phyloP scores from a whole-genome alignment of 92 coral and sea anemone genomes.

The Paragorgia papillata region DNA sequence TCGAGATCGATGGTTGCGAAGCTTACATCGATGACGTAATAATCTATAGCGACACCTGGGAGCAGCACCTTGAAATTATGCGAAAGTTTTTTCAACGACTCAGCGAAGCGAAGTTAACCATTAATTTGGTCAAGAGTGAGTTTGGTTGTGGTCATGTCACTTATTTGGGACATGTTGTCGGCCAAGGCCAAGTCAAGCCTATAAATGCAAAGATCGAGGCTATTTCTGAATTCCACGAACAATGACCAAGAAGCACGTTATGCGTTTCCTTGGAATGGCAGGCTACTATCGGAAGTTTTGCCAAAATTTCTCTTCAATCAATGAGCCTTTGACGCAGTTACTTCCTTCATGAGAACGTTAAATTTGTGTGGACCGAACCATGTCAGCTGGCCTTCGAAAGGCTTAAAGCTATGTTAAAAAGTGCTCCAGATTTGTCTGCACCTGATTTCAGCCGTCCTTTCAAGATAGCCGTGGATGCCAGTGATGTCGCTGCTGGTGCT shows the following conservation, averaged over 20 bases:
- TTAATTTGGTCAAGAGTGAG: constrained; percentile 38
- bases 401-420: constrained; percentile 50
- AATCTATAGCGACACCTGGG: constrained; percentile 52
- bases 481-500: constrained; percentile 60
- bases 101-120: constrained; percentile 45
- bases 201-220: constrained; percentile 43
- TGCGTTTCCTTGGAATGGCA: constrained; percentile 69
- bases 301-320: constrained; percentile 48
- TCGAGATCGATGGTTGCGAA: constrained; percentile 50
- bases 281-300: constrained; percentile 62
- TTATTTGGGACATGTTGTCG: constrained; percentile 60
- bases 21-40: constrained; percentile 66
- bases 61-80: constrained; percentile 52
- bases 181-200: constrained; percentile 56
- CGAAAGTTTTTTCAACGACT: constrained; percentile 38
- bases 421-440: constrained; percentile 60
- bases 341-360: constrained; percentile 29
- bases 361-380: constrained; percentile 58
- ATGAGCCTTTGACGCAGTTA: constrained; percentile 53
- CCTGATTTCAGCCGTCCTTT: constrained; percentile 53
- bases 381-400: constrained; percentile 56
- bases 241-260: constrained; percentile 44
- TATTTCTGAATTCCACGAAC: constrained; percentile 40
- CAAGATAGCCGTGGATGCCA: constrained; percentile 60
- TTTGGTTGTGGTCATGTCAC: constrained; percentile 51